phyloP scores from a whole-genome alignment of 2,113 vertebrate genomes.

The Corythornis vintsioides region DNA sequence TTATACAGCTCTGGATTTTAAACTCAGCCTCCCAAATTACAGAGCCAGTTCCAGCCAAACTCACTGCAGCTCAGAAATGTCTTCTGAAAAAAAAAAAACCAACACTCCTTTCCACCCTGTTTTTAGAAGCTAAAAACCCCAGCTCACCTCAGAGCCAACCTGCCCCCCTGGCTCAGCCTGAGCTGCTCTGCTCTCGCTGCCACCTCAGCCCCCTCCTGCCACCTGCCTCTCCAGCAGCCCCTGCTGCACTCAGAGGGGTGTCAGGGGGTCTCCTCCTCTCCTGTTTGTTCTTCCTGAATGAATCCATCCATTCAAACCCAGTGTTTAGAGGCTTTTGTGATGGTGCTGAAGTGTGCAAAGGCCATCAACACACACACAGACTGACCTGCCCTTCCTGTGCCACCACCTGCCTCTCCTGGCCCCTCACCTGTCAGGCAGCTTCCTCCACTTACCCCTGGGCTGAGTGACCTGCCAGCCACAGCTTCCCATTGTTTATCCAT shows the following conservation, averaged over 20 bases:
- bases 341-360: fast-evolving
- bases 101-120: neutral
- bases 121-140: neutral
- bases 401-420: neutral
- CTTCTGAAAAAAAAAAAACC: neutral
- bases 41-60: neutral
- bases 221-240: fast-evolving
- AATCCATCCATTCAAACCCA: neutral
- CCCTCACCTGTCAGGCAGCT: neutral
- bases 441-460: neutral
- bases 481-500: neutral
- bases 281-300: neutral
- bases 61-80: neutral
- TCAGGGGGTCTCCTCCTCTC: neutral
- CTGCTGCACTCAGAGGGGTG: fast-evolving
- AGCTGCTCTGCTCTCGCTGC: neutral
- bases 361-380: no score
- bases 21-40: neutral
- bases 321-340: neutral
- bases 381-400: no score
- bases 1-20: neutral
- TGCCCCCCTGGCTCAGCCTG: neutral
- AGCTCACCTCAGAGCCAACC: neutral
- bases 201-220: neutral
- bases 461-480: neutral